A percentile compares a stretch with the other conserved stretches of the same genome.
These are phyloP conservation scores for Antennarius striatus DNA, from an alignment of 2,113 vertebrate species.

Conservation along the genomic window DNA sequence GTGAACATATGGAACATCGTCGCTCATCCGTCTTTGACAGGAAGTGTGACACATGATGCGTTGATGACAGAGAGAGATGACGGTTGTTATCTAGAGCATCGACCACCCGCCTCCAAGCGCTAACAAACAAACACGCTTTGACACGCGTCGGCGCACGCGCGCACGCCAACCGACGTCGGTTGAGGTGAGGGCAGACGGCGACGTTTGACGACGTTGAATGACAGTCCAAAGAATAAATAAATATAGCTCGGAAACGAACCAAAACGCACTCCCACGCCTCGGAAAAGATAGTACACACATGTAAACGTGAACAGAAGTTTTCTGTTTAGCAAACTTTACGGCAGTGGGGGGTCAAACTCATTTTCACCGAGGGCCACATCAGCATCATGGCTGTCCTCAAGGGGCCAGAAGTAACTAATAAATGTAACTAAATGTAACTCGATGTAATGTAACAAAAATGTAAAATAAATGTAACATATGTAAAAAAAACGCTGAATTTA, in stretches of 20 bases:
- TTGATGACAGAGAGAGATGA: constrained; percentile 42
- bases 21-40: constrained; percentile 14
- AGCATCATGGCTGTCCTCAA: too few species aligned
- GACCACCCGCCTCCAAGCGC: constrained; percentile 49
- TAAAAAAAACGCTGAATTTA: too few species aligned
- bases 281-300: too few species aligned
- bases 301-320: too few species aligned
- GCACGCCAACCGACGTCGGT: constrained; percentile 34
- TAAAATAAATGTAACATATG: too few species aligned
- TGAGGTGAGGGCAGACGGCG: constrained; percentile 50
- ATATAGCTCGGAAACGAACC: constrained; percentile 31
- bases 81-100: constrained; percentile 56
- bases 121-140: constrained; percentile 23
- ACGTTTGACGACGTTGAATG: constrained; percentile 66
- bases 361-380: too few species aligned
- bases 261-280: constrained; percentile 33
- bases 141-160: constrained; percentile 31
- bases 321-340: too few species aligned
- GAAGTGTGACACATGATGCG: constrained; percentile 43
- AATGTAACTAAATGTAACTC: too few species aligned
- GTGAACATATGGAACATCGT: not conserved
- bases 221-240: constrained; percentile 52
- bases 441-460: too few species aligned
- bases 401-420: too few species aligned
- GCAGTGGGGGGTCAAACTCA: too few species aligned